Percentiles rank a stretch among this genome's conserved stretches.
These are phyloP conservation scores for Montipora sp. DNA, from an alignment of 64 coral and sea anemone genomes.

Conservation along the genomic window DNA sequence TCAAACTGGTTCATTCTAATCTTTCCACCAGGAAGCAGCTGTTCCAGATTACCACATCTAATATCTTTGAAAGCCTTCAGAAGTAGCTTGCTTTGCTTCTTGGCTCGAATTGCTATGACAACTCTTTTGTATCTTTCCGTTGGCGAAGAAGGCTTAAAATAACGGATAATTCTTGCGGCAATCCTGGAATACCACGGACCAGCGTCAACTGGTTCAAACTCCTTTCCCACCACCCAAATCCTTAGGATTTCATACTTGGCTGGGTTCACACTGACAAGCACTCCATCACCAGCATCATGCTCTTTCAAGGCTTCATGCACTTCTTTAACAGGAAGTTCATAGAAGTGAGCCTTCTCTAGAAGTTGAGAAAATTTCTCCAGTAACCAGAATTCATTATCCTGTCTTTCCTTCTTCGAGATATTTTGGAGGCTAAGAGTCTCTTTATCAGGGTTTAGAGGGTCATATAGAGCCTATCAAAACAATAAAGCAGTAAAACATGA, in stretches of 20 bases:
- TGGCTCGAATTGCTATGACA: constrained; percentile 80
- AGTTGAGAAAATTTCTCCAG: constrained; percentile 72
- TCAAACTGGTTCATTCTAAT: constrained; percentile 90
- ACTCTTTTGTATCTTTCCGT: constrained; percentile 87
- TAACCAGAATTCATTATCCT: constrained; percentile 71
- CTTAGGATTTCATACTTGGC: constrained; percentile 80
- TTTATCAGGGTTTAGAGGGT: constrained; percentile 93
- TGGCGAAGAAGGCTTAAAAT: constrained; percentile 14
- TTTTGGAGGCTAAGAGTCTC: constrained; percentile 75
- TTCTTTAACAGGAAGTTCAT: constrained; percentile 76
- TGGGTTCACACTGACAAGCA: constrained; percentile 87
- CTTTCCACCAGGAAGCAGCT: constrained; percentile 89
- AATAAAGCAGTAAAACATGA: not conserved
- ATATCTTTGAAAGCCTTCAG: constrained; percentile 93
- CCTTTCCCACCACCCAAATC: constrained; percentile 89
- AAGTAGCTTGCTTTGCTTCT: constrained; percentile 82
- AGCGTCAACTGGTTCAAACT: constrained; percentile 64
- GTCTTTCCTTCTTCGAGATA: constrained; percentile 57
- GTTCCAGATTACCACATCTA: constrained; percentile 84
- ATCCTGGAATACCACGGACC: constrained; percentile 53
- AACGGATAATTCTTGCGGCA: constrained; percentile 4
- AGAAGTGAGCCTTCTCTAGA: constrained; percentile 83
- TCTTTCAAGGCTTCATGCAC: constrained; percentile 75
- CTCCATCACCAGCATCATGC: constrained; percentile 83
- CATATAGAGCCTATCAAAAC: constrained; percentile 71